These are phyloP conservation scores for Lanistes nyassanus DNA, from an alignment of 1,140 invertebrate species.

Conservation along the genomic window DNA sequence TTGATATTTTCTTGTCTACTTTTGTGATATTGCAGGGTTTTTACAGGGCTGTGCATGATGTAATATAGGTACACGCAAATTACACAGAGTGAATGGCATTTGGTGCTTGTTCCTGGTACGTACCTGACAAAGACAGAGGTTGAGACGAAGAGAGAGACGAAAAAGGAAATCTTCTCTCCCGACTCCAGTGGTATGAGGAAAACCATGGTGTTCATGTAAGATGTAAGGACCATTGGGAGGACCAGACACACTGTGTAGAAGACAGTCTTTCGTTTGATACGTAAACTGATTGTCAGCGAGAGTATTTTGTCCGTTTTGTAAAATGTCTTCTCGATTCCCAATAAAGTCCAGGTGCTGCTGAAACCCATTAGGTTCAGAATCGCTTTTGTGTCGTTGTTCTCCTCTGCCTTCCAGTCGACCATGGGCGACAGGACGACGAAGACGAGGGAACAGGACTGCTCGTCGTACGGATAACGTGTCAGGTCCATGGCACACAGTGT, in stretches of 20 bases:
- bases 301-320: conserved; percentile 69
- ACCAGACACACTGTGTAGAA: conserved; percentile 39
- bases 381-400: background rate
- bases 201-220: conserved; percentile 36
- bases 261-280: conserved; percentile 19
- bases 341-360: conserved; percentile 35
- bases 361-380: background rate
- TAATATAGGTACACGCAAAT: no score
- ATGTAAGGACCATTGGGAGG: conserved; percentile 39
- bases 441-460: conserved; percentile 73
- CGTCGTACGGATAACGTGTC: conserved; percentile 77
- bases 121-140: conserved; percentile 64
- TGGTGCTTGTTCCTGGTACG: background rate
- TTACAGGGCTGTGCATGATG: no score
- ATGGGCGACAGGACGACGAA: conserved; percentile 28
- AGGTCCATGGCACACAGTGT: conserved; percentile 90
- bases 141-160: conserved; percentile 76
- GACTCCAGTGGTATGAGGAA: conserved; percentile 72
- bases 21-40: no score
- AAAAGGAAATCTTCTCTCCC: conserved; percentile 73
- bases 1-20: no score
- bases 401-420: background rate
- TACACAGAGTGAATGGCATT: no score
- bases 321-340: conserved; percentile 69
- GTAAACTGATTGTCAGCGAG: conserved; percentile 8